Conservation (phyloP, 2,888 invertebrate genomes). For the Pollenia labialis region DNA sequence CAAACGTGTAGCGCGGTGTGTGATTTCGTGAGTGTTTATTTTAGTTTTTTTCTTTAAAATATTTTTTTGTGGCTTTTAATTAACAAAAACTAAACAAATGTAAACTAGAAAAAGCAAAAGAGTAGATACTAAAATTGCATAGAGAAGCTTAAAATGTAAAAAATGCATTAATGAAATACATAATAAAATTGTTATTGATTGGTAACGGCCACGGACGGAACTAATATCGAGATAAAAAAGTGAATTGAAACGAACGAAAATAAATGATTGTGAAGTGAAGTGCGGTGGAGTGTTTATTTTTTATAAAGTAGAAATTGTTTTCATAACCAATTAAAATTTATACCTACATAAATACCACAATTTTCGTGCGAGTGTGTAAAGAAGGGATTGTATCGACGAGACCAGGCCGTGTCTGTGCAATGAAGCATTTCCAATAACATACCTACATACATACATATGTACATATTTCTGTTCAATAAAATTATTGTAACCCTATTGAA, state of each 20-base stretch:
- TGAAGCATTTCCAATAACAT: constrained; percentile 66
- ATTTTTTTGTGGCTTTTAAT: constrained; percentile 4
- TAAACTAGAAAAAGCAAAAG: constrained; percentile 42
- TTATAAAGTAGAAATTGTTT: constrained; percentile 39
- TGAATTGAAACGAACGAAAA: constrained; percentile 14
- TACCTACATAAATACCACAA: too few species aligned
- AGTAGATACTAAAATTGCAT: constrained; percentile 38
- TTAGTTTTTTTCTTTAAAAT: background rate
- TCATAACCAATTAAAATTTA: constrained; percentile 54
- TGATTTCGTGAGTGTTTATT: constrained; percentile 8
- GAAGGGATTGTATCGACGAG: constrained; percentile 11
- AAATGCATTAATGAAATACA: constrained; percentile 45
- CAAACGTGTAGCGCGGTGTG: constrained; percentile 49
- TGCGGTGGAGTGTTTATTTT: constrained; percentile 13
- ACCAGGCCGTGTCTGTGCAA: constrained; percentile 21
- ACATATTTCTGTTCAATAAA: constrained; percentile 19
- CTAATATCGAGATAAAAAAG: constrained; percentile 29
- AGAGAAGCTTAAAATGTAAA: constrained; percentile 9
- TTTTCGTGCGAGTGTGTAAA: background rate
- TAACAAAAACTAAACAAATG: constrained; percentile 40
- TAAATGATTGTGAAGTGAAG: background rate
- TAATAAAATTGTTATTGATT: constrained; percentile 48
- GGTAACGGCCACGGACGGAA: constrained; percentile 1
- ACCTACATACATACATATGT: too few species aligned
- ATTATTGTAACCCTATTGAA: constrained; percentile 7